phyloP scores from a whole-genome alignment of 1,140 invertebrate species.

The Formica selysi region DNA sequence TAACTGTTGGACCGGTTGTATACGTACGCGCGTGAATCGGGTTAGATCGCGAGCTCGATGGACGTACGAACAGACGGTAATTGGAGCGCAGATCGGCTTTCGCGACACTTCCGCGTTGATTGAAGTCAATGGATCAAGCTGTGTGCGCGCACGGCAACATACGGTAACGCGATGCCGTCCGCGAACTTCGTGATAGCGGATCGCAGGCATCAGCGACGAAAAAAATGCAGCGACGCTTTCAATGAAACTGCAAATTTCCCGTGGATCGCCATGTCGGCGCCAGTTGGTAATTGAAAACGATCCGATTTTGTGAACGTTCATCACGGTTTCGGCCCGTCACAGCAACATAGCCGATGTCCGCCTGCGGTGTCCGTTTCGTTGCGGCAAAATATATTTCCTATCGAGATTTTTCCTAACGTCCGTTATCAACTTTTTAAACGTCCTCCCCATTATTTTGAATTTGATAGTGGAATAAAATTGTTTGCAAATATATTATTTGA shows the following conservation, averaged over 20 bases:
- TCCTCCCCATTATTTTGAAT: not conserved
- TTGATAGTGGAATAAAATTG: not conserved
- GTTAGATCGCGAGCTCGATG: conserved; percentile 60
- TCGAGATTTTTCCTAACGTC: not conserved
- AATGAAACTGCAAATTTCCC: conserved; percentile 27
- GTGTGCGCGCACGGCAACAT: not conserved
- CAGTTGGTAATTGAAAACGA: conserved; percentile 44
- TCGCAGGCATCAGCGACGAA: conserved; percentile 9
- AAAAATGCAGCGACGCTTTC: conserved; percentile 27
- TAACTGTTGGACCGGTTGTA: conserved; percentile 58
- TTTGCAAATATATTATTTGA: not conserved
- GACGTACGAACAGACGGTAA: conserved; percentile 53
- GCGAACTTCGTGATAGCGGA: not conserved
- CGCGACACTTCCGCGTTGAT: conserved; percentile 68
- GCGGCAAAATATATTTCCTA: conserved; percentile 10
- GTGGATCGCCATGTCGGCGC: not conserved
- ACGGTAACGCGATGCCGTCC: conserved; percentile 10
- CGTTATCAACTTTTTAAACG: not conserved
- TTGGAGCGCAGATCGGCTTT: conserved; percentile 62
- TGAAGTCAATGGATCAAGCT: conserved; percentile 56
- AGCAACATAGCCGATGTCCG: not conserved
- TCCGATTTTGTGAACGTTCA: conserved; percentile 46
- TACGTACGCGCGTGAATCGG: conserved; percentile 48
- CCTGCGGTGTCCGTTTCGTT: conserved; percentile 17
- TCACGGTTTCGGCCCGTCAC: not conserved